Percentiles rank a stretch among this genome's conserved stretches.
phyloP scores from a whole-genome alignment of 2,797 vertebrate species.

The Parauchenoglanis punctatus region DNA sequence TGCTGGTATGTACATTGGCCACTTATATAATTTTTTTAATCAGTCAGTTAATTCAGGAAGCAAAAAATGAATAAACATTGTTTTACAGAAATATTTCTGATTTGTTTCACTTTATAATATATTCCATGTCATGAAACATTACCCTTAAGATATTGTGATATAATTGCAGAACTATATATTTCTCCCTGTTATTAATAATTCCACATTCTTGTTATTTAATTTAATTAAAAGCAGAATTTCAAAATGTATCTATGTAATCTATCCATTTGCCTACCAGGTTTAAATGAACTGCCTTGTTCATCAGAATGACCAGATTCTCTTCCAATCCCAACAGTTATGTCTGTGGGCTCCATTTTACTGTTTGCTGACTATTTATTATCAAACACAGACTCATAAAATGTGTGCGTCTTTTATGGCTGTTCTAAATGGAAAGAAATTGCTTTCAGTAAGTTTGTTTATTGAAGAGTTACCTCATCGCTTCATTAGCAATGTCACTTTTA shows the following conservation, averaged over 20 bases:
- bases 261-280: background rate
- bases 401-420: background rate
- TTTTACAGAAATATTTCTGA: background rate
- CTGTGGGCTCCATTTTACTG: background rate
- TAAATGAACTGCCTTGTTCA: background rate
- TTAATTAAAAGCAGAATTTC: background rate
- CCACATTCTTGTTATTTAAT: background rate
- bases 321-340: background rate
- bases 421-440: background rate
- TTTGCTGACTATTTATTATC: background rate
- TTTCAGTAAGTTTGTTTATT: background rate
- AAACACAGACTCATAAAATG: background rate
- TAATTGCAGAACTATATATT: too few relatives aligned
- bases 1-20: background rate
- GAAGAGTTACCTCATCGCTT: background rate
- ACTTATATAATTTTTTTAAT: background rate
- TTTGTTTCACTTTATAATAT: background rate
- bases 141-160: background rate
- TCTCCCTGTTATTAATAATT: background rate
- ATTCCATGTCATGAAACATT: background rate
- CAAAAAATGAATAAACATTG: background rate
- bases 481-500: background rate
- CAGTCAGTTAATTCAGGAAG: background rate
- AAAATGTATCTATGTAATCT: background rate
- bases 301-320: background rate